Percentiles rank a stretch among this genome's conserved stretches.
Evolutionary conservation across 2,888 invertebrate genomes (phyloP).

Genomic region (Macrophya alboannulata): DNA sequence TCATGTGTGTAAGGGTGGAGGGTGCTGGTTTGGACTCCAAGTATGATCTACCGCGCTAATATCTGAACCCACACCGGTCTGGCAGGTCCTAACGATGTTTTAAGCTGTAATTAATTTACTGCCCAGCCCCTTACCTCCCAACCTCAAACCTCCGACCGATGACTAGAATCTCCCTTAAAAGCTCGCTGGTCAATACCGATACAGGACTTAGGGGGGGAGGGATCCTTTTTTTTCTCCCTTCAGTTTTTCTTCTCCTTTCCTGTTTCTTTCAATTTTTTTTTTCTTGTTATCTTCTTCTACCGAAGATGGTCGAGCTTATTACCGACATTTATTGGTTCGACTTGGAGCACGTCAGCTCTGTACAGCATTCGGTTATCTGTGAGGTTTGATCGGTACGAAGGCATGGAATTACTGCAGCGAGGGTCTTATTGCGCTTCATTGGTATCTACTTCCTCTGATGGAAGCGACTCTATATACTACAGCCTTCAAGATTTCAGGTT

Average conservation of each 20-base stretch:
- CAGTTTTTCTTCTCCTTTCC: background rate
- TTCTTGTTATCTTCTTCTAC: background rate
- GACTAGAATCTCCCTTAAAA: constrained; percentile 60
- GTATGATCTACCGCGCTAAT: constrained; percentile 78
- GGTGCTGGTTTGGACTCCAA: constrained; percentile 62
- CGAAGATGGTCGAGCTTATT: background rate
- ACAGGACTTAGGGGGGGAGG: background rate
- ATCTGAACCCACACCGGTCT: constrained; percentile 73
- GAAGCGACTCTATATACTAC: background rate
- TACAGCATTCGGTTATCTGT: background rate
- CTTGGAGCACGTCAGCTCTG: background rate
- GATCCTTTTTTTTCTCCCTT: background rate
- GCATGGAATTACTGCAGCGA: constrained; percentile 12
- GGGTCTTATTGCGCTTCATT: background rate
- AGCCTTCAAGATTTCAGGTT: constrained; percentile 4
- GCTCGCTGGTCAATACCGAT: constrained; percentile 57
- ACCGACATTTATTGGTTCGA: constrained; percentile 2
- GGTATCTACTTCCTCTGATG: constrained; percentile 13
- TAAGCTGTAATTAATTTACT: constrained; percentile 79
- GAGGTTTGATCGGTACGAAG: background rate
- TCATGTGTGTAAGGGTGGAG: constrained; percentile 44
- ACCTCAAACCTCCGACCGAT: constrained; percentile 64
- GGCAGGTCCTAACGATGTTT: constrained; percentile 77
- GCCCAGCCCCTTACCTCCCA: constrained; percentile 67
- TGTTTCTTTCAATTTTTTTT: background rate